Evolutionary conservation across 2,888 invertebrate species (phyloP).

Genomic region (Hydraecia micacea): DNA sequence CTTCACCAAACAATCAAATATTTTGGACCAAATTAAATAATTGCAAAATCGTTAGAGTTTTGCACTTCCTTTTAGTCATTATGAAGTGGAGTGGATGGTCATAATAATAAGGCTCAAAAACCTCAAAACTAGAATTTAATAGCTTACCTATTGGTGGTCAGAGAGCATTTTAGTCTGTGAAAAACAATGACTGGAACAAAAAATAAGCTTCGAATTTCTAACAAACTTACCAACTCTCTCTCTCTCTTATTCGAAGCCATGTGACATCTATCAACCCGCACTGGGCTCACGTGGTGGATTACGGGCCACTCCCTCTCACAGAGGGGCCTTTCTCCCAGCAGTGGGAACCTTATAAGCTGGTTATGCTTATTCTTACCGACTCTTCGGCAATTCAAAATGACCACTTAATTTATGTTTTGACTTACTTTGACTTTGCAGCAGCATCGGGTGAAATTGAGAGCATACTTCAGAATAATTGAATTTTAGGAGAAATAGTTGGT

Average conservation of each 20-base stretch:
- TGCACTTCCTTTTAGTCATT: slow-evolving; percentile 8
- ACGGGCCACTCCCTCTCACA: too few relatives aligned
- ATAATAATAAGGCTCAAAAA: background rate
- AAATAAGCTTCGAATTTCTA: background rate
- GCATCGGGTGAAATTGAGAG: background rate
- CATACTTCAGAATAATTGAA: background rate
- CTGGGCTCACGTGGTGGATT: too few relatives aligned
- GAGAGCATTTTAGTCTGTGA: background rate
- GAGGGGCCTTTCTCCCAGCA: too few relatives aligned
- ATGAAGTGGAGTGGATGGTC: too few relatives aligned
- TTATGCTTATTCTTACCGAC: too few relatives aligned
- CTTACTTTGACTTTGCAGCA: background rate
- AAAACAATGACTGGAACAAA: background rate
- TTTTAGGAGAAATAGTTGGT: background rate
- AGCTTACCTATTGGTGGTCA: background rate
- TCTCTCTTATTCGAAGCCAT: too few relatives aligned
- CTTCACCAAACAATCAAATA: slow-evolving; percentile 28
- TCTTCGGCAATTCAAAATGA: background rate
- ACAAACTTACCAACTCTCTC: background rate
- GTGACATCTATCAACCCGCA: too few relatives aligned
- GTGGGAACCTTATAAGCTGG: too few relatives aligned
- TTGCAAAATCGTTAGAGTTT: slow-evolving; percentile 4
- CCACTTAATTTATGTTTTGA: too few relatives aligned
- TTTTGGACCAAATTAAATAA: background rate
- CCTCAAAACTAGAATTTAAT: background rate